Evolutionary conservation across 2,113 vertebrate genomes (phyloP), one percentile per base, ranked within the genome.

Genomic region (Periophthalmodon schlosseri): DNA sequence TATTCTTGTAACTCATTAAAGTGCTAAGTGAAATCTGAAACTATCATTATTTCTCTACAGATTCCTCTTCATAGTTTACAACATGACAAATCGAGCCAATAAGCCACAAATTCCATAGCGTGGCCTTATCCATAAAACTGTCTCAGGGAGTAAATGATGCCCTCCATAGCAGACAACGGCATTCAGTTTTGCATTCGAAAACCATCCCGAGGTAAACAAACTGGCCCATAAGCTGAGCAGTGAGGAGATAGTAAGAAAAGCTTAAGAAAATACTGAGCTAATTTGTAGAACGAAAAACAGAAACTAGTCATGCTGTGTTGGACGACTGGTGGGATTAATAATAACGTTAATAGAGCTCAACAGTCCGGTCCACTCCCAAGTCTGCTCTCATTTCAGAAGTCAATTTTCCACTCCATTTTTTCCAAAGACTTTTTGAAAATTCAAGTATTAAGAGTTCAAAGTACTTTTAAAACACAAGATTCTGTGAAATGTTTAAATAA

Each of bases 81-180:
- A 72, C 61, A 56, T 79, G 56, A 81, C 69, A 75, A 72, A 78
- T 68, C 0, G 54, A 74, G 47, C 28, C 46, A 64, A 0, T 52
- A 50, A 24, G 9, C 36, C 61, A 69, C 69, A 23, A n/a, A n/a
- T 58, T 1, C 69, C 24, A 81, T 70, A 68, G 58, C 61, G 72
- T 1, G 0, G 24, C 18, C 63, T 61, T 69, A 75, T 65, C 13
- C 73, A 2, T 65, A 28, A 69, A 84, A 57, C 61, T 28, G 60
- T 81, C 2, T 0, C 64, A 36, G 67, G 23, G 44, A 54, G 69
- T 75, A 79, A 79, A 77, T 69, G 54, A 73, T 74, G 63, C 56
- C 23, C 52, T 50, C 28, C 54, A 52, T 18, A 7, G 0, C 57
- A 66, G n/a, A 44, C 47, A 64, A 13, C 56, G 24, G 33, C 47